A percentile compares a stretch with the other conserved stretches of the same genome.
These are phyloP conservation scores for Theretra japonica DNA, from an alignment of 2,888 invertebrate genomes.

Conservation along the genomic window DNA sequence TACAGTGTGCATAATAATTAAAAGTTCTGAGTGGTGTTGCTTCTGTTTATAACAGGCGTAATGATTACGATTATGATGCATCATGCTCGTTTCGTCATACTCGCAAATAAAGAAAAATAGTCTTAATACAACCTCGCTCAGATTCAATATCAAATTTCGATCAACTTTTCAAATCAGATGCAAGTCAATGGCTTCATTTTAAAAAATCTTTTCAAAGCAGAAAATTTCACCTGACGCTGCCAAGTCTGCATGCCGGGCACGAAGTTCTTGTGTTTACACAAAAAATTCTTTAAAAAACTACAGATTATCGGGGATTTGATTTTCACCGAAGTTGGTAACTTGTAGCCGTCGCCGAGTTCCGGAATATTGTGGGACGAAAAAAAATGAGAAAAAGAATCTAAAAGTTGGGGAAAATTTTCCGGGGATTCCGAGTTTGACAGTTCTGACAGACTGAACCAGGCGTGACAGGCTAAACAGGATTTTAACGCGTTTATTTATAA, in stretches of 20 bases:
- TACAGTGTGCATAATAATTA: no score
- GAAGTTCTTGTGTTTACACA: conserved; percentile 8
- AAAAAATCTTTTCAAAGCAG: background rate
- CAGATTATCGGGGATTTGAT: conserved; percentile 39
- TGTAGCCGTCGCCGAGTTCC: conserved; percentile 36
- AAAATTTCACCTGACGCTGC: background rate
- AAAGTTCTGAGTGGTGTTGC: no score
- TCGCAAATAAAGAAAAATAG: no score
- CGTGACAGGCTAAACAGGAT: conserved; percentile 47
- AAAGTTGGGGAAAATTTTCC: conserved; percentile 53
- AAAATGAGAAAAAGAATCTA: conserved; percentile 43
- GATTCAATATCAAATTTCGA: background rate
- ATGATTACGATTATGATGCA: no score
- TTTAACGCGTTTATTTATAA: conserved; percentile 45
- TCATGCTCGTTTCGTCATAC: no score
- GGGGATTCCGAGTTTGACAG: conserved; percentile 60
- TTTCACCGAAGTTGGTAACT: conserved; percentile 39
- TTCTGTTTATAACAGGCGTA: no score
- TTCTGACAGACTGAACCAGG: conserved; percentile 52
- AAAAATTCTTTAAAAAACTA: conserved; percentile 25
- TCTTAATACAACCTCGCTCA: no score
- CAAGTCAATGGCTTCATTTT: background rate
- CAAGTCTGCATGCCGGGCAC: background rate
- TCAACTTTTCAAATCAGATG: background rate
- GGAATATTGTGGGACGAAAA: conserved; percentile 42